Evolutionary conservation across 2,888 invertebrate species (phyloP), one percentile per base, ranked within the genome.

Genomic region (Tiliacea citrago): DNA sequence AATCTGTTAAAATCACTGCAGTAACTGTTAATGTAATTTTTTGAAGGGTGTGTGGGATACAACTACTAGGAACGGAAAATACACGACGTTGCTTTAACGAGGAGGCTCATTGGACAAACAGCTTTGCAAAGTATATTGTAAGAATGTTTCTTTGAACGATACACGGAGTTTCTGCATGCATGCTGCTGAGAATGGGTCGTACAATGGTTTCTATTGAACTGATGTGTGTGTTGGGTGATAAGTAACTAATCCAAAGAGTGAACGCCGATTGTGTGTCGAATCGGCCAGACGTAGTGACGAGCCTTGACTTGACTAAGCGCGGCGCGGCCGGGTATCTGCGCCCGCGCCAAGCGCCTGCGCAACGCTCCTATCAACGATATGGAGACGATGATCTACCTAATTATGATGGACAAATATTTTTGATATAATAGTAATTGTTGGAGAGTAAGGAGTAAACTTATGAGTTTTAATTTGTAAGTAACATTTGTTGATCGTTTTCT

Each of bases 401-500:
- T 88, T 82, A 89, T 91, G 84, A 83, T 84, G 82, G 88, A 91
- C 92, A 91, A 93, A 93, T 94, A 93, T 94, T 94, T 94, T 95
- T 94, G 94, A 95, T 95, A 94, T 92, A 92, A 92, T 93, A 93
- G 94, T 94, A 94, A 94, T 95, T 94, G 95, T 95, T 95, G 95
- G 94, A 92, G 90, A 93, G 91, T 94, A 93, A 93, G 94, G 91
- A 93, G 91, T 92, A 93, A 94, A 94, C 93, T 93, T 94, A 94
- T 92, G 94, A 94, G 92, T 94, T 95, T 95, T 95, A 93, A 96
- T 96, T 95, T 95, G 93, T 96, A 96, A 95, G 95, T 95, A 94
- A 94, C 94, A 94, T 95, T 95, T 95, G 95, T 95, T 96, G 95
- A 95, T 95, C 93, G 95, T 95, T 96, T 95, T 95, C 94, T 95